Evolutionary conservation across 2,888 invertebrate species (phyloP), one percentile per base, ranked within the genome.

Genomic region (Melangyna quadrimaculata): DNA sequence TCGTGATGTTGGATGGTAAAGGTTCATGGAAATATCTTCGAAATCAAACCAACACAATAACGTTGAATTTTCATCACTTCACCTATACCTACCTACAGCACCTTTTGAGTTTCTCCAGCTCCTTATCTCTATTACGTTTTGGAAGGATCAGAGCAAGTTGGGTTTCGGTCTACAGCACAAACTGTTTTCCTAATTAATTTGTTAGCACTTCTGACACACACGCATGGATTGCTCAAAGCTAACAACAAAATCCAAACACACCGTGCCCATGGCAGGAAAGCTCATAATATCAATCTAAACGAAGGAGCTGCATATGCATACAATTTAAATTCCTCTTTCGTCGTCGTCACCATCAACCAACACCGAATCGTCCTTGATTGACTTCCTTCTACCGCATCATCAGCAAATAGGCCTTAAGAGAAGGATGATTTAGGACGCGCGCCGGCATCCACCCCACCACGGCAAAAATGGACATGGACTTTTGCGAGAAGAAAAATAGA

Each of bases 171-270:
- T 35, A 22, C 3, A 17, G 32, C 71, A 59, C 74, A 79, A 84
- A 59, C 59, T 59, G 35, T 65, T 53, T 59, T 57, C 55, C 57
- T 79, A 84, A 84, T 80, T 84, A 67, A 72, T 84, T 84, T 63
- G 67, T 69, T 72, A 84, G 67, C 84, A 84, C 80, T 80, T 77
- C 61, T 37, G 12, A 61, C 74, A 70, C 57, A 51, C 51, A 67
- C 67, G 51, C 51, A 51, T 51, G 67, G 32, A 35, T 51, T 51
- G 67, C 35, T 51, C 2, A 19, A 71, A 40, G 32, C 53, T 67
- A 72, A 75, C 72, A 80, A 61, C 61, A 37, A 69, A 24, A 61
- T 40, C 57, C 57, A 48, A 32, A 2, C 10, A 19, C 40, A 40
- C 35, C 59, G 67, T 53, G 32, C 27, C 57, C 32, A 19, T 35